phyloP scores from a whole-genome alignment of 2,797 vertebrate species.

The Sparidentex hasta region DNA sequence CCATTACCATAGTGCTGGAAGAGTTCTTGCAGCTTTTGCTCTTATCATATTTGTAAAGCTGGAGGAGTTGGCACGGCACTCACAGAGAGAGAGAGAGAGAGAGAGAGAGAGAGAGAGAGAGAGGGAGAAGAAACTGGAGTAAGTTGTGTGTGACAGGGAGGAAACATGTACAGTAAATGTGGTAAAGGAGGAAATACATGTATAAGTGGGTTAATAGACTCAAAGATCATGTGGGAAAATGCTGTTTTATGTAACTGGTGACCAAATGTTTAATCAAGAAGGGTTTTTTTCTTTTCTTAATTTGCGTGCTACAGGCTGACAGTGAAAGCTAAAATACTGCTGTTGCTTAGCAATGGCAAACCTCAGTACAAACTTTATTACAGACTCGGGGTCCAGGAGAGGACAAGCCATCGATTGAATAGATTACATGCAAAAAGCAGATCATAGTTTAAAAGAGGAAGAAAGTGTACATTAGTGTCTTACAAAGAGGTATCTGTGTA shows the following conservation, averaged over 20 bases:
- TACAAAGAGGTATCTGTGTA: too few species aligned
- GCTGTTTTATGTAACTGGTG: not conserved
- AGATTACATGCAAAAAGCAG: too few species aligned
- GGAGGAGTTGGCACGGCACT: conserved; percentile 83
- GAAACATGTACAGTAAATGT: conserved; percentile 25
- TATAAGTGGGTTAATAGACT: not conserved
- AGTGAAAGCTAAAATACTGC: conserved; percentile 12
- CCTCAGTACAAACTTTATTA: too few species aligned
- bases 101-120: conserved; percentile 11
- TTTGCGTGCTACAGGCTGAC: conserved; percentile 5
- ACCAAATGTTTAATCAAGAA: not conserved
- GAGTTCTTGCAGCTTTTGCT: conserved; percentile 80
- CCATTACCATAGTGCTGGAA: conserved; percentile 86
- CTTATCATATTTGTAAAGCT: conserved; percentile 93
- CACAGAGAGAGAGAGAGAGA: conserved; percentile 41
- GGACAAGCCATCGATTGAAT: too few species aligned
- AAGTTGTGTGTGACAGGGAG: conserved; percentile 22
- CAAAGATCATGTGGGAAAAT: not conserved
- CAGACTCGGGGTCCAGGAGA: too few species aligned
- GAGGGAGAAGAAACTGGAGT: conserved; percentile 12
- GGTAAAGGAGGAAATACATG: conserved; percentile 5
- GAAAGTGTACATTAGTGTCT: too few species aligned
- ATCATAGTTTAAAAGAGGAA: too few species aligned
- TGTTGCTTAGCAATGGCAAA: conserved; percentile 23
- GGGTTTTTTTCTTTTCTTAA: not conserved